Base-by-base conservation (phyloP, 2,797 vertebrate species). In the Tauraco hartlaubi region DNA sequence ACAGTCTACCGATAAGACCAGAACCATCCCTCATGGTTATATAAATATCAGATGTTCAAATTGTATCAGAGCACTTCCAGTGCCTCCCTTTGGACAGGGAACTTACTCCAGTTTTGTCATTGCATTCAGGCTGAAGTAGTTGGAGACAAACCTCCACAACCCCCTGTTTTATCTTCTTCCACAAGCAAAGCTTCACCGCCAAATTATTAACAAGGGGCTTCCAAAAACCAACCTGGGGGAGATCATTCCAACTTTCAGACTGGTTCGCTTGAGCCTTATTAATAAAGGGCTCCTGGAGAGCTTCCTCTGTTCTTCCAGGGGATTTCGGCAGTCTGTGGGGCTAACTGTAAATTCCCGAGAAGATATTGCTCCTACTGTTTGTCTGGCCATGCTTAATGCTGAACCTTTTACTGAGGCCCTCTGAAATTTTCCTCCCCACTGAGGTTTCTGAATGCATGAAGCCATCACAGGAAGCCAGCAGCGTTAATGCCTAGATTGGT, bases 381-480 rank as follows among this genome's bases (percentile, higher is more conserved):
- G 14, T 82, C 85, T 93, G 90, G 55, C 93, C 23, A 5, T 85
- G 63, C 55, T 87, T 89, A 54, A 71, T 33, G 92, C 56, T 56
- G 88, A 92, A 79, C 37, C 16, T 89, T 93, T 96, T 63, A 64
- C 64, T 54, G 71, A 54, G 84, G 63, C 54, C 77, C 68, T 94
- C 91, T 75, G 91, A 90, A 92, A 91, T 77, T 83, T 91, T 88
- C 72, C 84, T 94, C 88, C 86, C 86, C 64, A 44, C 85, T 82
- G 83, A 91, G 73, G 77, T 89, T 91, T 92, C 2, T 9, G 85
- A 93, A 90, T 95, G 74, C 76, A 97, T 85, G 96, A 95, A 97
- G 71, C 88, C 88, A 76, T 94, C 96, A 72, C 95, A 94, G 96
- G 97, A 98, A 98, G 84, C 87, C 85, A 97, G 88, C 95, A 94